phyloP scores from a whole-genome alignment of 2,888 invertebrate genomes.

The Azorinus chamasolen region DNA sequence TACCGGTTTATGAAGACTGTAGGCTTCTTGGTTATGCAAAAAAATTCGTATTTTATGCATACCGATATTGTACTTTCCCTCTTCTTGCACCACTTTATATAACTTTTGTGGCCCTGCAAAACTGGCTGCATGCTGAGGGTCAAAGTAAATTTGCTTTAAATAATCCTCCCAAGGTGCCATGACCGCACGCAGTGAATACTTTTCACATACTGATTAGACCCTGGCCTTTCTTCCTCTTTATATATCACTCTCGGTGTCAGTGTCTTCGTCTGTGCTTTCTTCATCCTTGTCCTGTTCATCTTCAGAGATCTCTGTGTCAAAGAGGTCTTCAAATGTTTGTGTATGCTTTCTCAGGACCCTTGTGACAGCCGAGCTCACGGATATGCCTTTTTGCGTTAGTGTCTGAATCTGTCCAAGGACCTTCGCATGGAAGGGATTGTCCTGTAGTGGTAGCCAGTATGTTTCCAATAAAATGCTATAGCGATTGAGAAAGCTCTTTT shows the following conservation, averaged over 20 bases:
- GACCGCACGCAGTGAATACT: conserved; percentile 9
- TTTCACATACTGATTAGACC: no score
- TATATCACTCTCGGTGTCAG: conserved; percentile 8
- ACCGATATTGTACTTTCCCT: conserved; percentile 53
- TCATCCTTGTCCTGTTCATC: conserved; percentile 7
- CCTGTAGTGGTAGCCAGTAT: conserved; percentile 25
- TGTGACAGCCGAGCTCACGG: conserved; percentile 20
- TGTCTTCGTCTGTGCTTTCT: not conserved
- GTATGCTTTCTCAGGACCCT: conserved; percentile 23
- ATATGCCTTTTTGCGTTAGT: conserved; percentile 16
- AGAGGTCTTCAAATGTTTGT: conserved; percentile 17
- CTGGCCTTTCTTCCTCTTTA: no score
- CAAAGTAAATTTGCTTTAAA: conserved; percentile 47
- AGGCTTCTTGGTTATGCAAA: conserved; percentile 56
- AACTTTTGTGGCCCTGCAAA: conserved; percentile 59
- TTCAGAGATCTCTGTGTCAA: conserved; percentile 14
- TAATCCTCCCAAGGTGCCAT: conserved; percentile 54
- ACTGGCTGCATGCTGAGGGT: conserved; percentile 44
- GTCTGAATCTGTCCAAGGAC: conserved; percentile 12
- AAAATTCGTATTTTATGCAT: conserved; percentile 59
- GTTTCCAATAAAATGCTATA: conserved; percentile 16
- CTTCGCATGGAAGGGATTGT: conserved; percentile 7
- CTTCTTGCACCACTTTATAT: conserved; percentile 50
- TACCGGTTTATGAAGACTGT: conserved; percentile 58
- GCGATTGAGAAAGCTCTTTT: conserved; percentile 21